Percentiles rank a stretch among this genome's conserved stretches.
Conservation (phyloP, 2,797 vertebrate genomes). For the Sebastes vulpes region DNA sequence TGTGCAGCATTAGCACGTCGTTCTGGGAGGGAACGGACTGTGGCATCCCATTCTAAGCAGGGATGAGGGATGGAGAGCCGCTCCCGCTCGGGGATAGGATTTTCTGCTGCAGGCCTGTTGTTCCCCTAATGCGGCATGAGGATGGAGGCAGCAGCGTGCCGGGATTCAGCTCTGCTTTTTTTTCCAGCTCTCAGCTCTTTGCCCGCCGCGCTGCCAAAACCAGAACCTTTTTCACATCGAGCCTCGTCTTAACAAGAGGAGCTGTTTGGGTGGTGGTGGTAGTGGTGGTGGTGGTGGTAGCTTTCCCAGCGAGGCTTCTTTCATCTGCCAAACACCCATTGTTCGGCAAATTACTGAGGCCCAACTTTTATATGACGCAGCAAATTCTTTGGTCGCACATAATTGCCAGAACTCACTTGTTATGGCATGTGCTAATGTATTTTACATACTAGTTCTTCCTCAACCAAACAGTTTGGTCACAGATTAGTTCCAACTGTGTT, state of each 20-base stretch:
- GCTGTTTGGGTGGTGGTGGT: constrained; percentile 37
- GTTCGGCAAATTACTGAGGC: constrained; percentile 48
- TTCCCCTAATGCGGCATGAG: constrained; percentile 72
- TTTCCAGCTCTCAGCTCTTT: constrained; percentile 47
- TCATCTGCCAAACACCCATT: constrained; percentile 52
- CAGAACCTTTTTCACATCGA: constrained; percentile 44
- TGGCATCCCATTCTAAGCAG: constrained; percentile 58
- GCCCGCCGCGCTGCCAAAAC: constrained; percentile 53
- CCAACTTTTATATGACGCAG: constrained; percentile 49
- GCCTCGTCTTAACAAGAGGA: constrained; percentile 38
- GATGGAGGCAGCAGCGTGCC: constrained; percentile 40
- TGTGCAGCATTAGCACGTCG: constrained; percentile 39
- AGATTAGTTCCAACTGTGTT: constrained; percentile 56
- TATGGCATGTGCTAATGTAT: constrained; percentile 25
- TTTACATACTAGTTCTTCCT: constrained; percentile 42
- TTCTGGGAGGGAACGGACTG: constrained; percentile 35
- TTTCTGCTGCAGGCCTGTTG: constrained; percentile 61
- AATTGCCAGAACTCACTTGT: constrained; percentile 42
- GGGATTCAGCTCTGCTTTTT: constrained; percentile 36
- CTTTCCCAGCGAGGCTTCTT: constrained; percentile 35
- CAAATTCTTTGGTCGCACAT: constrained; percentile 47
- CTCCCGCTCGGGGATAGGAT: constrained; percentile 60
- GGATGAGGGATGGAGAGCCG: constrained; percentile 56
- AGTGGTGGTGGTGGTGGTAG: constrained; percentile 30
- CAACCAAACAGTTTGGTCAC: constrained; percentile 32